Conservation (phyloP, 2,797 vertebrate species). For the Crocidura indochinensis region DNA sequence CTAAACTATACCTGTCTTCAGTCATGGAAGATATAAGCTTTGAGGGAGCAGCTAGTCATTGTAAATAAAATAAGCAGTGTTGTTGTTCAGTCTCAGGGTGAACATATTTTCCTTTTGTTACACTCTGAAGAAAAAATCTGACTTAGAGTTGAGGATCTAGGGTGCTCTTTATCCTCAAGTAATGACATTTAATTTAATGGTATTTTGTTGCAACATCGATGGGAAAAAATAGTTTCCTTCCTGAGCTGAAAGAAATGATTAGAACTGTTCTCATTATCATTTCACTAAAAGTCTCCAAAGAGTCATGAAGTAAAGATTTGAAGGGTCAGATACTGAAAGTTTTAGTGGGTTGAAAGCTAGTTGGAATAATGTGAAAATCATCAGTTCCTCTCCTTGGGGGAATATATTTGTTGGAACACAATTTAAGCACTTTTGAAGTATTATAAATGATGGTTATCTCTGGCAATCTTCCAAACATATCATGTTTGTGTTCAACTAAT, state of each 20-base stretch:
- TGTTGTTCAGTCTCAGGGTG: too few relatives aligned
- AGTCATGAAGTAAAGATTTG: not conserved
- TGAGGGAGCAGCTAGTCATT: too few relatives aligned
- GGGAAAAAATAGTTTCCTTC: not conserved
- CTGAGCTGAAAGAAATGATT: not conserved
- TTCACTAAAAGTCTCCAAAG: not conserved
- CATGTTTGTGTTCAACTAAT: not conserved
- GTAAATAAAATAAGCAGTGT: too few relatives aligned
- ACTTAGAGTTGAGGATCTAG: not conserved
- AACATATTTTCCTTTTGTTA: not conserved
- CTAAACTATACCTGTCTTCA: too few relatives aligned
- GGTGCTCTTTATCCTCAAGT: too few relatives aligned
- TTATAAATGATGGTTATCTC: not conserved
- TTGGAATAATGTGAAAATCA: slow-evolving; percentile 29
- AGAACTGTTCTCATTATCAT: not conserved
- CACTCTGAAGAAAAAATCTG: not conserved
- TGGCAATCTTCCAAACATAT: slow-evolving; percentile 10
- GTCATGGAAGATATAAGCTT: too few relatives aligned
- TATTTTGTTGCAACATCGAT: not conserved
- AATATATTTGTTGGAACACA: slow-evolving; percentile 49
- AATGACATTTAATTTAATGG: not conserved
- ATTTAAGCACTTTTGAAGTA: not conserved
- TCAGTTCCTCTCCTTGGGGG: not conserved
- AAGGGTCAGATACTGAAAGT: not conserved
- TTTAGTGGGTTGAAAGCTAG: slow-evolving; percentile 10